phyloP scores from a whole-genome alignment of 2,797 vertebrate genomes.

The Premnoplex brunnescens region DNA sequence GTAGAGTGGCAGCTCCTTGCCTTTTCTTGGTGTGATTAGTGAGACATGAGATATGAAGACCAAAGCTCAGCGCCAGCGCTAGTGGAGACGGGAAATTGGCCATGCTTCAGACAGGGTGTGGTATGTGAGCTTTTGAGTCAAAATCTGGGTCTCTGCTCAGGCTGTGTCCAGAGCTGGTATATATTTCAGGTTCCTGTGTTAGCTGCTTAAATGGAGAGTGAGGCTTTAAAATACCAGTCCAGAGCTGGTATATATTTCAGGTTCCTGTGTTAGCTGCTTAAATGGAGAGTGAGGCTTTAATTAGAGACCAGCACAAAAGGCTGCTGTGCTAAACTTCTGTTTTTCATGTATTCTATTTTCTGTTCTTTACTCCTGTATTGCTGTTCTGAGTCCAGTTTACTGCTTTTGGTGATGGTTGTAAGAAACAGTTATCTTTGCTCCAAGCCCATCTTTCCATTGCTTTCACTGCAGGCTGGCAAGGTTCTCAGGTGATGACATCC shows the following conservation, averaged over 20 bases:
- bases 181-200: neutral
- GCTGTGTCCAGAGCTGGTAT: neutral
- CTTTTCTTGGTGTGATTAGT: constrained; percentile 48
- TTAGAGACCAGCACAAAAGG: neutral
- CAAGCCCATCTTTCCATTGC: neutral
- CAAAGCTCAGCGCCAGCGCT: neutral
- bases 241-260: neutral
- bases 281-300: neutral
- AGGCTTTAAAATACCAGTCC: neutral
- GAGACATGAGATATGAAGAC: constrained; percentile 20
- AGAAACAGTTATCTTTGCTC: neutral
- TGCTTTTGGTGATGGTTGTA: neutral
- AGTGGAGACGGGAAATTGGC: constrained; percentile 33
- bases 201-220: neutral
- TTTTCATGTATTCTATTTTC: neutral
- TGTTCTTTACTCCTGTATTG: neutral
- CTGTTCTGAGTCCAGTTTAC: neutral
- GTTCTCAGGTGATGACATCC: neutral
- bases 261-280: neutral
- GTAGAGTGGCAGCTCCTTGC: constrained; percentile 11
- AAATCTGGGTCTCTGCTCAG: neutral
- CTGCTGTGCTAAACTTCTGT: neutral
- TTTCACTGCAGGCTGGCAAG: neutral
- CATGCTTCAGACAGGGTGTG: constrained; percentile 7
- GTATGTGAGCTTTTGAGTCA: constrained; percentile 34